Conservation (phyloP, 2,888 invertebrate genomes). For the Gryllus longicercus region DNA sequence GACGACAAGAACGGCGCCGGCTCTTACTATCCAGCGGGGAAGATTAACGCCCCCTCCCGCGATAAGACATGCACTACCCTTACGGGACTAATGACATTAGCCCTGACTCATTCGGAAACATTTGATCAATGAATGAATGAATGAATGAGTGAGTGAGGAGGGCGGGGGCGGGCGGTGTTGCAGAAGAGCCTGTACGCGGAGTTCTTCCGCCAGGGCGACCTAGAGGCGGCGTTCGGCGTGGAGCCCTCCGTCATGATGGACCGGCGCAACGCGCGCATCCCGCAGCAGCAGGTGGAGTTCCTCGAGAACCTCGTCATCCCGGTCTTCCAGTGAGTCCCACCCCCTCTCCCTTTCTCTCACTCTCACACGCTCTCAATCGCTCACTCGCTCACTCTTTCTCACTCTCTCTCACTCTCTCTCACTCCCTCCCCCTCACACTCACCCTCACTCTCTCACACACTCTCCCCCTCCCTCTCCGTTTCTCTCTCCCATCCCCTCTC, state of each 20-base stretch:
- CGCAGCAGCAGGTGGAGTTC: conserved; percentile 77
- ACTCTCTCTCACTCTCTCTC: background rate
- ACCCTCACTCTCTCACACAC: background rate
- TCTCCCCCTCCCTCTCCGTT: background rate
- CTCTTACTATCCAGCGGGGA: no score
- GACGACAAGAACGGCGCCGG: no score
- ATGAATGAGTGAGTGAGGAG: background rate
- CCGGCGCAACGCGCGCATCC: conserved; percentile 74
- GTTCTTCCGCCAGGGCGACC: conserved; percentile 83
- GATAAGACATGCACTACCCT: no score
- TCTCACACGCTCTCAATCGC: background rate
- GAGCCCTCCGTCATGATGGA: conserved; percentile 76
- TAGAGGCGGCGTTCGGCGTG: conserved; percentile 74
- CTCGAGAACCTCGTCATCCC: conserved; percentile 56
- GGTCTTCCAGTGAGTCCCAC: conserved; percentile 51
- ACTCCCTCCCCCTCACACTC: background rate
- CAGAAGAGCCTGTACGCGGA: conserved; percentile 74
- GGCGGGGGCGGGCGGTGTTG: conserved; percentile 22
- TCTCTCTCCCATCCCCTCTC: no score
- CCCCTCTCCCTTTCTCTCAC: background rate
- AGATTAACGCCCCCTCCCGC: no score
- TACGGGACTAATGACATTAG: no score
- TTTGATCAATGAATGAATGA: no score
- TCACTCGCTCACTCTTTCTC: background rate
- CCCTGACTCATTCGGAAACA: no score